Evolutionary conservation across 2,888 invertebrate species (phyloP).

Genomic region (Charanyca ferruginea): DNA sequence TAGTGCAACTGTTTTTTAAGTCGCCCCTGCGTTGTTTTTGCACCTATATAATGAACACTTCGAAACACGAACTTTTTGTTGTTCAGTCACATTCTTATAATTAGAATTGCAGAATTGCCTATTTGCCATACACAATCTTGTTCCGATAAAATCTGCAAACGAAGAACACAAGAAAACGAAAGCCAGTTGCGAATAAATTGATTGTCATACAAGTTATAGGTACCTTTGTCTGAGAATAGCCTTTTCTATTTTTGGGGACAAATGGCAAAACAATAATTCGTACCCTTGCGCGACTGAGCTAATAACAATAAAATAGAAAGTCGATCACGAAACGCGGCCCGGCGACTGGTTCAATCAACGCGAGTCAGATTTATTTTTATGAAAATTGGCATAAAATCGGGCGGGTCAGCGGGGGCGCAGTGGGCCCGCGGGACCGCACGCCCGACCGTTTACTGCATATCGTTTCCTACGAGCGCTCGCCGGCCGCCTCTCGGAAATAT

Average conservation of each 20-base stretch:
- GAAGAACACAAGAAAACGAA: constrained; percentile 35
- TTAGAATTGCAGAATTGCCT: constrained; percentile 57
- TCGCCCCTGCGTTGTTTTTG: constrained; percentile 49
- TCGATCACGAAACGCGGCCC: constrained; percentile 84
- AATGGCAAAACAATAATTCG: constrained; percentile 90
- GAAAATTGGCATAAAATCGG: constrained; percentile 91
- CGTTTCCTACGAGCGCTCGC: constrained; percentile 84
- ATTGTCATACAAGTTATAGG: constrained; percentile 75
- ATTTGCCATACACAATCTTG: constrained; percentile 54
- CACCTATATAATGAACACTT: constrained; percentile 43
- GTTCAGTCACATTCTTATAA: constrained; percentile 47
- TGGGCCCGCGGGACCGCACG: constrained; percentile 89
- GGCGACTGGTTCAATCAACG: constrained; percentile 91
- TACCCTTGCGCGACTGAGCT: constrained; percentile 88
- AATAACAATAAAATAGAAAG: constrained; percentile 91
- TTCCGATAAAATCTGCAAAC: constrained; percentile 56
- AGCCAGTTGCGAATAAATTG: constrained; percentile 63
- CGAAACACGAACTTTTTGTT: constrained; percentile 51
- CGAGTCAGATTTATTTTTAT: constrained; percentile 91
- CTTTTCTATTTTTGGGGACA: constrained; percentile 84
- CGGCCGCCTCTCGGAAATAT: constrained; percentile 86
- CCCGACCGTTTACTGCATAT: constrained; percentile 91
- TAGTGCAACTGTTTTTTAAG: constrained; percentile 53
- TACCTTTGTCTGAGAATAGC: constrained; percentile 70
- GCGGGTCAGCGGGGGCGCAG: constrained; percentile 87